A percentile compares a stretch with the other conserved stretches of the same genome.
These are phyloP conservation scores for Hyles lineata DNA, from an alignment of 2,888 invertebrate species.

Conservation along the genomic window DNA sequence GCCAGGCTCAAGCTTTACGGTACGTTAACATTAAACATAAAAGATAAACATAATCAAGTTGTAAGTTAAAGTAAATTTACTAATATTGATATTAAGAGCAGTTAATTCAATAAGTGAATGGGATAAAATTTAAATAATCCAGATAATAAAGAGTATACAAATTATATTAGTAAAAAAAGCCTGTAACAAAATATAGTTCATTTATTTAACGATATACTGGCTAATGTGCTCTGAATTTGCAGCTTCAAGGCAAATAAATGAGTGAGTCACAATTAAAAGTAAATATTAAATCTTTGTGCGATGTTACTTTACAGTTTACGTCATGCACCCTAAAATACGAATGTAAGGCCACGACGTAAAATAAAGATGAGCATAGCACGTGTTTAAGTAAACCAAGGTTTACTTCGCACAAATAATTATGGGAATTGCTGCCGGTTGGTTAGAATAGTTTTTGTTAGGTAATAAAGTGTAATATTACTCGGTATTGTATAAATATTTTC, in stretches of 20 bases:
- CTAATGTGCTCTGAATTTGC: neutral
- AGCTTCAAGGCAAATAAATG: neutral
- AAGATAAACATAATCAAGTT: slow-evolving; percentile 8
- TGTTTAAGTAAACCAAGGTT: slow-evolving; percentile 21
- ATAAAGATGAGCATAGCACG: slow-evolving; percentile 27
- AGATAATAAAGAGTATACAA: too few relatives aligned
- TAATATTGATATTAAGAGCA: too few relatives aligned
- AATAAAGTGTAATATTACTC: neutral
- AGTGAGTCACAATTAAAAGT: neutral
- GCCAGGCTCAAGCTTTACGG: neutral
- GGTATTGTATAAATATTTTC: neutral
- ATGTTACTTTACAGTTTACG: neutral
- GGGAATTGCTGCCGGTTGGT: neutral
- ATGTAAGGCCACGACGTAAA: slow-evolving; percentile 29
- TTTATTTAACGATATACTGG: neutral
- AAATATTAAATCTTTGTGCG: neutral
- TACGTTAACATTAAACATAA: neutral
- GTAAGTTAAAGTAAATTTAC: neutral
- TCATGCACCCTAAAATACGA: slow-evolving; percentile 17
- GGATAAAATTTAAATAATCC: too few relatives aligned
- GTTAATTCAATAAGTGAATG: too few relatives aligned
- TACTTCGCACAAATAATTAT: slow-evolving; percentile 27
- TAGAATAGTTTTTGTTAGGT: neutral
- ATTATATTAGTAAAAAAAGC: too few relatives aligned
- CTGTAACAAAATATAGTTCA: too few relatives aligned